Evolutionary conservation across 23 tunicate species (phyloP), one percentile per base, ranked within the genome.

Genomic region (Halocynthia roretzi): DNA sequence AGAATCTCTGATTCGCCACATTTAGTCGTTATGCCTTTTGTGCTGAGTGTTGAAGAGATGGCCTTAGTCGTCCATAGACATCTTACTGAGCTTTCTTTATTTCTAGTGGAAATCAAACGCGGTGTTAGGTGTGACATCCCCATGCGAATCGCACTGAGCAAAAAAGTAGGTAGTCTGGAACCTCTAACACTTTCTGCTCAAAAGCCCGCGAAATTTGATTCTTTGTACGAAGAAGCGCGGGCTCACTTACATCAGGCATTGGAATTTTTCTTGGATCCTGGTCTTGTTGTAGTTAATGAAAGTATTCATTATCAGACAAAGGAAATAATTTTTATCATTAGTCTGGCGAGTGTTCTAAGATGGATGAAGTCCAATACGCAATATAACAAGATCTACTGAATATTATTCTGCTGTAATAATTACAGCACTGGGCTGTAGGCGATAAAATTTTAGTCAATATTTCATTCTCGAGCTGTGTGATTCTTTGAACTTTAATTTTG

Each of bases 301-400:
- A 64, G 14, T 12, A 8, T 54, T 49, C 64, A 50, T 21, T 5
- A 6, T n/a, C 60, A 53, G 10, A 74, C 17, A 8, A 53, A 8
- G 21, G 78, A 74, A 56, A 17, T 74, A 12, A 18, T 52, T 5
- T 8, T 74, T 8, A 52, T 18, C n/a, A 54, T 74, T 6, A 50
- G 56, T 14, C 55, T 74, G 18, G 14, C 21, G 19, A 54, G 64
- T 54, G 78, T 74, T 8, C 14, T 40, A 5, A 9, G 11, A 17
- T 74, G 78, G 78, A 54, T 74, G 78, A 19, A 54, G 78, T 62
- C 62, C 10, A 74, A 74, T 64, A 74, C 78, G 7, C 31, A 74
- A 10, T 74, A 74, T 56, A 31, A 74, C 8, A 64, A 74, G 44
- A 31, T 31, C 44, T 31, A 31, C 44, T 31, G 44, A 31, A 31